These are phyloP conservation scores for Channallabes apus DNA, from an alignment of 2,797 vertebrate species.

Conservation along the genomic window DNA sequence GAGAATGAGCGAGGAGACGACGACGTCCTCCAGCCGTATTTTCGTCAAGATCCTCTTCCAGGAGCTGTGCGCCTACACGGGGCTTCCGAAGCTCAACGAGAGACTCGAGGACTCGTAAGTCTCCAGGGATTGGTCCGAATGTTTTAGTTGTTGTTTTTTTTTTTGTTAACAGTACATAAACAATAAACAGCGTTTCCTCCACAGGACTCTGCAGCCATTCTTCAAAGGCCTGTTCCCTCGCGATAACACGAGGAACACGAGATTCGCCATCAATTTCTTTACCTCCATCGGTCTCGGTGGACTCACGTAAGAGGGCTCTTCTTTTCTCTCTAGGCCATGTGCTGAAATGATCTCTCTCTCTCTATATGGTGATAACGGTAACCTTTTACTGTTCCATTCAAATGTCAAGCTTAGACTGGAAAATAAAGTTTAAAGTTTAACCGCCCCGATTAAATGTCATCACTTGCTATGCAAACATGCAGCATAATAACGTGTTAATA, in stretches of 20 bases:
- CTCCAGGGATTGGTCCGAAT: too few relatives aligned
- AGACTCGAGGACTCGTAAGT: slow-evolving; percentile 92
- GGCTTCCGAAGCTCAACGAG: slow-evolving; percentile 93
- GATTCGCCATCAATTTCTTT: slow-evolving; percentile 99
- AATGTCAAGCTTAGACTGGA: neutral
- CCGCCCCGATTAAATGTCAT: neutral
- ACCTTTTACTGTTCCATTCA: neutral
- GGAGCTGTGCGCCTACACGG: slow-evolving; percentile 98
- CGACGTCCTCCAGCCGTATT: slow-evolving; percentile 95
- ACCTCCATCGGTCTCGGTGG: slow-evolving; percentile 96
- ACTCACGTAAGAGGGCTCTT: slow-evolving; percentile 83
- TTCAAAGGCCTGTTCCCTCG: slow-evolving; percentile 95
- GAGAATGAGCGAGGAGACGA: slow-evolving; percentile 94
- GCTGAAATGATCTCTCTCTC: neutral
- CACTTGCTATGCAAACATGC: neutral
- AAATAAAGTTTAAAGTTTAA: neutral
- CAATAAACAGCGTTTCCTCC: slow-evolving; percentile 37
- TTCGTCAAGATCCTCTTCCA: slow-evolving; percentile 99
- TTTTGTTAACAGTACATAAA: neutral
- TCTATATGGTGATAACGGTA: neutral
- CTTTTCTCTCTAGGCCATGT: neutral
- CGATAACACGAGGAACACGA: slow-evolving; percentile 96
- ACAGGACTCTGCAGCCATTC: slow-evolving; percentile 87
- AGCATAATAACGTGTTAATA: neutral
- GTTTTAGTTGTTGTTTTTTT: too few relatives aligned